Evolutionary conservation across 2,113 vertebrate genomes (phyloP), one percentile per base, ranked within the genome.

Genomic region (Hydropotes inermis): DNA sequence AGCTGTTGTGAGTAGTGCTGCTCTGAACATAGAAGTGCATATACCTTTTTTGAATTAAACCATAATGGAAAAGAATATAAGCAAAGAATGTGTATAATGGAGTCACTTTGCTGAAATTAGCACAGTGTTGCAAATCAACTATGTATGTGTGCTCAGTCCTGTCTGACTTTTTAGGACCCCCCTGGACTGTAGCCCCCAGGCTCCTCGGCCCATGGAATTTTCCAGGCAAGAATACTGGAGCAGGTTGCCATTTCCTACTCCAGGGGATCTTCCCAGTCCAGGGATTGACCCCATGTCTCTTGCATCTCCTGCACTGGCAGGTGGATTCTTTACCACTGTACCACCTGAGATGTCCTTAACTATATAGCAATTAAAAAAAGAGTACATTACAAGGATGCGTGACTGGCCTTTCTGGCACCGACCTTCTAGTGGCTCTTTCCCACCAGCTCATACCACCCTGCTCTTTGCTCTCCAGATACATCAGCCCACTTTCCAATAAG

Each of bases 361-460:
- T 82, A n/a, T 14, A 14, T 30, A 50, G 47, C 28, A 81, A 0
- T 81, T 12, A 1, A 33, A 81, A 50, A 50, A 43, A 36, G 57
- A 86, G 54, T 30, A 14, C 13, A 9, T 78, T 14, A 12, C 11
- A 76, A 54, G 52, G 28, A 58, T 23, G 30, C 28, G 4, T 12
- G 12, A 28, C 5, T 25, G 33, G 60, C 28, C 39, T 58, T 92
- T n/a, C 30, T 13, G 39, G 81, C 19, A 2, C 36, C 0, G 1
- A 36, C 15, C 61, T 11, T 27, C 52, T 39, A 43, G 6, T 43
- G 67, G 13, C 54, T 91, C 28, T 67, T 58, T 79, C 17, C 3
- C 1, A 2, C 14, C 27, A 3, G 19, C 64, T 43, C 7, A 5
- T 27, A 0, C 43, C 27, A 0, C 21, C 64, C 39, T 45, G 7